Conservation (phyloP, 2,888 invertebrate genomes). For the Agonopterix alstromeriana region DNA sequence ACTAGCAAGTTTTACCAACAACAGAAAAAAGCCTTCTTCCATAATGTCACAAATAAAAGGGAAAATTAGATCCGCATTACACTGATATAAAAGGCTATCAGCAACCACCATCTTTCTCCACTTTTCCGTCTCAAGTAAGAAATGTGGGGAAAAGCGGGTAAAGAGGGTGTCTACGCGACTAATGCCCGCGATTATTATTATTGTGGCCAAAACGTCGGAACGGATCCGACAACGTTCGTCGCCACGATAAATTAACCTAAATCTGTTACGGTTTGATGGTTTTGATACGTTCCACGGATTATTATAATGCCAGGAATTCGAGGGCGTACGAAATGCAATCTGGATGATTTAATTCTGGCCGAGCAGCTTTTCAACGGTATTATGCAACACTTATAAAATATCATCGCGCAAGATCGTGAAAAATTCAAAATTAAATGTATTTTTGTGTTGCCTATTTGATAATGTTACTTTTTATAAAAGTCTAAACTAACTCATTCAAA, state of each 20-base stretch:
- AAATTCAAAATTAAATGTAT: no score
- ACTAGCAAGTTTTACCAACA: no score
- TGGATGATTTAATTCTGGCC: neutral
- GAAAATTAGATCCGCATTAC: conserved; percentile 47
- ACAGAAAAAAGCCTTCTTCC: conserved; percentile 13
- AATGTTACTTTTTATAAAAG: no score
- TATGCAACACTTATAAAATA: no score
- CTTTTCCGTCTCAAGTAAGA: conserved; percentile 41
- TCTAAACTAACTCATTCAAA: no score
- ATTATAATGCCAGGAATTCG: conserved; percentile 1
- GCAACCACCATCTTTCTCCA: conserved; percentile 39
- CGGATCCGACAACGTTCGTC: conserved; percentile 28
- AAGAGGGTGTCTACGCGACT: conserved; percentile 48
- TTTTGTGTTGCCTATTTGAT: no score
- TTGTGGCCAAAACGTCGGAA: conserved; percentile 48
- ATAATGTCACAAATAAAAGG: conserved; percentile 23
- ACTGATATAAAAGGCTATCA: conserved; percentile 47
- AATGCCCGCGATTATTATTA: conserved; percentile 52
- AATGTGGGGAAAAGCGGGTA: conserved; percentile 27
- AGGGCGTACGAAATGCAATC: neutral
- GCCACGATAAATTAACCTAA: conserved; percentile 28
- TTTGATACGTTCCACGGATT: conserved; percentile 11
- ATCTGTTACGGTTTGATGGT: conserved; percentile 6
- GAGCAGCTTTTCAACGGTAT: no score
- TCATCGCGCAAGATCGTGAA: no score